Base-by-base conservation (phyloP, 2,113 vertebrate genomes). In the Labrus mixtus region DNA sequence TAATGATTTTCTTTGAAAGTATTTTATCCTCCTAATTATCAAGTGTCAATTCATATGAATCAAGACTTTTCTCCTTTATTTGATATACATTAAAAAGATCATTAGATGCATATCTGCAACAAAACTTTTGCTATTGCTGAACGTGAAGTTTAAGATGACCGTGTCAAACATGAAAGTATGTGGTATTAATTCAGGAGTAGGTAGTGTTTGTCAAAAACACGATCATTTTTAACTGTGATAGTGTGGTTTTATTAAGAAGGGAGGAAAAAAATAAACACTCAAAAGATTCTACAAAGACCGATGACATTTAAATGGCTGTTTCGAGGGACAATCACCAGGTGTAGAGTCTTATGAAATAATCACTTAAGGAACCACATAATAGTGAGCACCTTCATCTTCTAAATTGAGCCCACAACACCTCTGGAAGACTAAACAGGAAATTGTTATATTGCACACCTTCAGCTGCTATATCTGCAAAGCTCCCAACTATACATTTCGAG, bases 381-480 rank as follows among this genome's bases (percentile, higher is more conserved):
- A 77, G 45, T 57, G 25, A 57, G 50, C 68, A 51, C 17, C 54
- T 60, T 36, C 45, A 63, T 70, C 51, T 45, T 48, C 37, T 48
- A 48, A 57, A 56, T 8, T 43, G 19, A 61, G 60, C 19, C 9
- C 33, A 73, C 29, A 25, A 55, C 60, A 36, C 1, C 43, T 54
- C 19, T 19, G 22, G 25, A 60, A 53, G 51, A 64, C 68, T 77
- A 61, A 70, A 71, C 60, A 58, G 53, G 51, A 80, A 72, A 56
- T 13, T 39, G 25, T 56, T 25, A 36, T 51, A 76, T 22, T 51
- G 23, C 13, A 68, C 56, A 41, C 36, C 22, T 57, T 55, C 41
- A 8, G 43, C 20, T 54, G n/a, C 25, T 37, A 2, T 29, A 36
- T n/a, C n/a, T 46, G 11, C 39, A 29, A n/a, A 66, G 10, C 57